These are phyloP conservation scores for Petrolisthes manimaculis DNA, from an alignment of 2,888 invertebrate genomes.

Conservation along the genomic window DNA sequence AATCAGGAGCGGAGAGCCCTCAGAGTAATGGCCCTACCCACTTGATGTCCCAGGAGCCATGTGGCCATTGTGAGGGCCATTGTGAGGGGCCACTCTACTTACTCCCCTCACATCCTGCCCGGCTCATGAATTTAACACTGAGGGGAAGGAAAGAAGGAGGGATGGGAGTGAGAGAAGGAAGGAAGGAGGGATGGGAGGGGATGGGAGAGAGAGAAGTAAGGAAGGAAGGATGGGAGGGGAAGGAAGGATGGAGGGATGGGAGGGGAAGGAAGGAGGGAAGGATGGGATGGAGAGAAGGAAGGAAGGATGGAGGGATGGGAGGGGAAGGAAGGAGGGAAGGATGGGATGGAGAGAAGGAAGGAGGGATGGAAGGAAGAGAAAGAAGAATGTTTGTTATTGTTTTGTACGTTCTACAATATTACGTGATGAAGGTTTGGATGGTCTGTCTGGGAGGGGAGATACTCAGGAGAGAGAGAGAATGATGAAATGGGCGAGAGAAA, in stretches of 20 bases:
- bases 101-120: too few species aligned
- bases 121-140: too few species aligned
- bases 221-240: not conserved
- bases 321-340: not conserved
- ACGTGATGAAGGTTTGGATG: not conserved
- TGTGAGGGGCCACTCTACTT: constrained; percentile 30
- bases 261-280: not conserved
- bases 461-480: not conserved
- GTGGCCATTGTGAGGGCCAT: constrained; percentile 16
- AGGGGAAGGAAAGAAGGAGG: not conserved
- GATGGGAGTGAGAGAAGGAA: not conserved
- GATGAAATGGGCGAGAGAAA: too few species aligned
- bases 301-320: not conserved
- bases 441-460: not conserved
- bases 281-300: not conserved
- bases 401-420: too few species aligned
- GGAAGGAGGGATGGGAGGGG: not conserved
- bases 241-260: not conserved
- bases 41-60: constrained; percentile 26
- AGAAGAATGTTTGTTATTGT: too few species aligned
- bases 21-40: constrained; percentile 23
- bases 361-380: too few species aligned
- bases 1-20: constrained; percentile 20
- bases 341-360: not conserved
- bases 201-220: not conserved